Evolutionary conservation across 2,113 vertebrate species (phyloP).

Genomic region (Tautogolabrus adspersus): DNA sequence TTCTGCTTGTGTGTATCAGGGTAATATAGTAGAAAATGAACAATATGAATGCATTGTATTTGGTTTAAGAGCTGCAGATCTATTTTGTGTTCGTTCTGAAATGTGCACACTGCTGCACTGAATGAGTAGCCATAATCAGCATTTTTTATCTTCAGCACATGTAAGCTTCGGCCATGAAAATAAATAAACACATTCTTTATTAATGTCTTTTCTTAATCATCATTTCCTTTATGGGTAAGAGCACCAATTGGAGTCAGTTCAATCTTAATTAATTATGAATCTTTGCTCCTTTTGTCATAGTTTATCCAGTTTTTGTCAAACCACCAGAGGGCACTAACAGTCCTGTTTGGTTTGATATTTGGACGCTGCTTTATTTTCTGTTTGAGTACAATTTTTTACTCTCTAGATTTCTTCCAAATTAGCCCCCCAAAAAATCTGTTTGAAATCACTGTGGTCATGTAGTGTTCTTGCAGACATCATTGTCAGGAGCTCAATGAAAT

Average conservation of each 20-base stretch:
- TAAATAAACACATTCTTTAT: background rate
- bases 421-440: background rate
- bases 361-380: background rate
- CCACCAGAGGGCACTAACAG: slow-evolving; percentile 10
- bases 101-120: background rate
- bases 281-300: background rate
- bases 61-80: slow-evolving; percentile 10
- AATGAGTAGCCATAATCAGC: slow-evolving; percentile 5
- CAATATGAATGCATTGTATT: background rate
- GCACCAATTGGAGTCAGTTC: too few species aligned
- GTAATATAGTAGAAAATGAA: background rate
- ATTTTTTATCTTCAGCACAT: background rate
- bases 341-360: background rate
- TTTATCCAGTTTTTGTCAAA: background rate
- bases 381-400: background rate
- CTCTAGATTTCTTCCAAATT: too few species aligned
- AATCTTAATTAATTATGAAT: slow-evolving; percentile 1
- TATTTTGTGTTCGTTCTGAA: slow-evolving; percentile 6
- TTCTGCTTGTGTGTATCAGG: background rate
- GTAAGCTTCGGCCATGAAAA: slow-evolving; percentile 9
- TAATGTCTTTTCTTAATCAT: too few species aligned
- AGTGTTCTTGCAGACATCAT: too few species aligned
- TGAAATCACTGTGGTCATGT: too few species aligned
- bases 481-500: background rate
- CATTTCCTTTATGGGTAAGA: too few species aligned